Evolutionary conservation across 2,113 vertebrate genomes (phyloP).

Genomic region (Chaetura pelagica): DNA sequence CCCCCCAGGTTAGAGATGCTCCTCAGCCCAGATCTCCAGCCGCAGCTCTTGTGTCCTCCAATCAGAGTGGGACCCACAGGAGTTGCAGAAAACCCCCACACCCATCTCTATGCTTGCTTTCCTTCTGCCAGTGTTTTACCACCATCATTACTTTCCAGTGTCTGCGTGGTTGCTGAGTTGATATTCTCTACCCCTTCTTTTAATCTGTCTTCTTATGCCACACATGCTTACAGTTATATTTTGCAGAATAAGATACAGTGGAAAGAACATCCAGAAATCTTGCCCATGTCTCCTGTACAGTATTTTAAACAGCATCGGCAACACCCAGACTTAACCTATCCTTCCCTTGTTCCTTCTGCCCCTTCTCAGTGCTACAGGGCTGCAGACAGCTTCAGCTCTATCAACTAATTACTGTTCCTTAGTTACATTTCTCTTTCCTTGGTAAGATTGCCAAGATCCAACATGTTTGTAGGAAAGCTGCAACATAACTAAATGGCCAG

Average conservation of each 20-base stretch:
- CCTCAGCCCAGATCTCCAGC: not conserved
- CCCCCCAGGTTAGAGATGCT: not conserved
- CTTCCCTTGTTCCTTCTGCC: not conserved
- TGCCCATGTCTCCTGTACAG: not conserved
- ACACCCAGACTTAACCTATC: not conserved
- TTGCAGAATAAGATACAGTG: not conserved
- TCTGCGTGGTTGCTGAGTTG: not conserved
- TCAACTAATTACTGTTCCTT: not conserved
- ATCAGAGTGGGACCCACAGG: accelerated
- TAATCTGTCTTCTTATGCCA: not conserved
- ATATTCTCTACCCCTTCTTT: not conserved
- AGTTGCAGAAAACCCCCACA: not conserved
- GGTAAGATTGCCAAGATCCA: not conserved
- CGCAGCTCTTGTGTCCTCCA: not conserved
- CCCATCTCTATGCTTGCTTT: accelerated
- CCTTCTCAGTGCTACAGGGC: not conserved
- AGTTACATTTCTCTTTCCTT: not conserved
- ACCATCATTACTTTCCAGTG: not conserved
- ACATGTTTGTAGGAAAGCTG: not conserved
- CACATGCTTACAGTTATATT: accelerated
- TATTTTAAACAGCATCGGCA: not conserved
- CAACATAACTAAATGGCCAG: not conserved
- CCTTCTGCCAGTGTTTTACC: not conserved
- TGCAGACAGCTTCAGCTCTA: not conserved
- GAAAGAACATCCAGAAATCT: not conserved